A percentile compares a stretch with the other conserved stretches of the same genome.
These are phyloP conservation scores for Cabera pusaria DNA, from an alignment of 2,888 invertebrate genomes.

Conservation along the genomic window DNA sequence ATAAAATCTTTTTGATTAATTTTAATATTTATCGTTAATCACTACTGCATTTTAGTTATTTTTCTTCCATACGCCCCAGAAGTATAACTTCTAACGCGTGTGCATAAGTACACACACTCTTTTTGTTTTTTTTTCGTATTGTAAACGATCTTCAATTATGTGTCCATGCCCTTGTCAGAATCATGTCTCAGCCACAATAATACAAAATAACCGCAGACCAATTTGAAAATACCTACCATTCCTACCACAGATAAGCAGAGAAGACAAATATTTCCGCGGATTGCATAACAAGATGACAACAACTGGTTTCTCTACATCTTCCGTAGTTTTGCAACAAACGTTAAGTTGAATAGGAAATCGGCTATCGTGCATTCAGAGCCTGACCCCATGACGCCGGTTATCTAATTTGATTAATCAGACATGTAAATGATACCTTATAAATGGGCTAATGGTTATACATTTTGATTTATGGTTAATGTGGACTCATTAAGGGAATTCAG, in stretches of 20 bases:
- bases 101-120: too few relatives aligned
- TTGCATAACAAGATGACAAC: conserved; percentile 43
- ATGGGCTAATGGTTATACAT: too few relatives aligned
- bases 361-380: conserved; percentile 32
- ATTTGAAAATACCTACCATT: conserved; percentile 5
- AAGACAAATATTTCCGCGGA: conserved; percentile 43
- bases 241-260: conserved; percentile 16
- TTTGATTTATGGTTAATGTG: too few relatives aligned
- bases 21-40: too few relatives aligned
- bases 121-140: too few relatives aligned
- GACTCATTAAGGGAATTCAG: too few relatives aligned
- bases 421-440: too few relatives aligned
- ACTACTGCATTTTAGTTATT: too few relatives aligned
- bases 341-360: conserved; percentile 43
- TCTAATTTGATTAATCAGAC: conserved; percentile 3
- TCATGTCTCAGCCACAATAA: neutral
- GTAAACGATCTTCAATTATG: too few relatives aligned
- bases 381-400: conserved; percentile 19
- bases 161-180: neutral
- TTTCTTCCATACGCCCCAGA: too few relatives aligned
- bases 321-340: conserved; percentile 55
- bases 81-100: too few relatives aligned
- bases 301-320: conserved; percentile 52
- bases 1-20: too few relatives aligned
- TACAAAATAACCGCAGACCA: conserved; percentile 4